Percentiles rank a stretch among this genome's conserved stretches.
Conservation (phyloP, 2,888 invertebrate genomes). For the Belgica antarctica region DNA sequence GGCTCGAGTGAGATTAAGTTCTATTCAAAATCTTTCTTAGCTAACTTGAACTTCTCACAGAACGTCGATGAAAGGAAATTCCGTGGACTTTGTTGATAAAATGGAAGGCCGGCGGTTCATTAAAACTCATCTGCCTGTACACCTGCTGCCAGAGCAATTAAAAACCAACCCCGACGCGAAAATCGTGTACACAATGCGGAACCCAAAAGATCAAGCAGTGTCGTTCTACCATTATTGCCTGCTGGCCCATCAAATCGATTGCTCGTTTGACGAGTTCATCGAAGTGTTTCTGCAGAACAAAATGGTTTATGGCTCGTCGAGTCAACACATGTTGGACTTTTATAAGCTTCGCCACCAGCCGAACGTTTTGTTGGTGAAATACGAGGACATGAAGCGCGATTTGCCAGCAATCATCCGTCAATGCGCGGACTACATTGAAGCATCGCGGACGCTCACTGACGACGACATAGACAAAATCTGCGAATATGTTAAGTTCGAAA, state of each 20-base stretch:
- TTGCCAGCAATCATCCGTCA: constrained; percentile 64
- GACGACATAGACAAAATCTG: constrained; percentile 66
- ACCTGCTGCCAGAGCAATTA: constrained; percentile 66
- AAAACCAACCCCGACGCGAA: constrained; percentile 50
- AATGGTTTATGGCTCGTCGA: constrained; percentile 64
- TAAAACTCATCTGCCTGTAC: constrained; percentile 72
- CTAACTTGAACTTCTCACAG: constrained; percentile 45
- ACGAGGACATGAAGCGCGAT: constrained; percentile 79
- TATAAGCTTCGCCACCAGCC: constrained; percentile 65
- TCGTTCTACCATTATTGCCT: constrained; percentile 84
- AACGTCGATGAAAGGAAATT: constrained; percentile 60
- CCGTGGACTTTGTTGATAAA: constrained; percentile 68
- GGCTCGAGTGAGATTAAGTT: constrained; percentile 57
- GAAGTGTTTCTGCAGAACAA: constrained; percentile 69
- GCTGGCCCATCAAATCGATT: constrained; percentile 63
- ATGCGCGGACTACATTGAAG: constrained; percentile 64
- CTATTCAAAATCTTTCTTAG: constrained; percentile 47
- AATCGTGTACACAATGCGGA: constrained; percentile 83
- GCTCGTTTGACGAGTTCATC: constrained; percentile 71
- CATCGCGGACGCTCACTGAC: constrained; percentile 56
- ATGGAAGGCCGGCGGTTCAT: constrained; percentile 71
- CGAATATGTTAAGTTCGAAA: constrained; percentile 74
- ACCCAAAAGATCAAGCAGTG: constrained; percentile 87
- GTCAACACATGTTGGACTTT: constrained; percentile 66
- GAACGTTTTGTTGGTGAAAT: constrained; percentile 74